phyloP scores from a whole-genome alignment of 2,888 invertebrate species.

The Fabriciana adippe region DNA sequence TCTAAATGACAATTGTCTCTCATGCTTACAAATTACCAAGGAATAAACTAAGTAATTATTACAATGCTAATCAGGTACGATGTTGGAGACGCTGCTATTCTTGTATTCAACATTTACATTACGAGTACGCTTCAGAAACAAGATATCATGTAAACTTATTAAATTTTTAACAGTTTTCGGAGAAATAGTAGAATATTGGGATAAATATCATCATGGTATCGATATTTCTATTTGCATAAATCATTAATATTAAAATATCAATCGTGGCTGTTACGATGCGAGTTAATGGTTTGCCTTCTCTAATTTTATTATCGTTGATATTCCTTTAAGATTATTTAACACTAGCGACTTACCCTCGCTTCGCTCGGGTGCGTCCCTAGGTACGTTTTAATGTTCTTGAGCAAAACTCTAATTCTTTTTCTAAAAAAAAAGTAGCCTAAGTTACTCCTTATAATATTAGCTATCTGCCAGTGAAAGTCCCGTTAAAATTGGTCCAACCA shows the following conservation, averaged over 20 bases:
- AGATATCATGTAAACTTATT: not conserved
- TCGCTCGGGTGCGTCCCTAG: too few species aligned
- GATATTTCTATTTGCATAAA: not conserved
- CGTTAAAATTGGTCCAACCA: too few species aligned
- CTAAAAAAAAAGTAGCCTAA: too few species aligned
- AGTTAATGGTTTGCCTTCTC: constrained; percentile 19
- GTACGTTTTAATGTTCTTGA: too few species aligned
- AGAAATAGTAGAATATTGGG: not conserved
- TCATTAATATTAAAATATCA: constrained; percentile 12
- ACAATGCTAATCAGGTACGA: constrained; percentile 51
- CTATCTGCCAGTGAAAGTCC: too few species aligned
- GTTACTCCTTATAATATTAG: too few species aligned
- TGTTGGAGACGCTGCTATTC: constrained; percentile 41
- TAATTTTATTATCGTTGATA: constrained; percentile 14
- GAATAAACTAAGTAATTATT: constrained; percentile 48
- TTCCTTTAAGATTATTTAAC: too few species aligned
- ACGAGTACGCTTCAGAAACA: not conserved
- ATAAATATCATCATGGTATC: not conserved
- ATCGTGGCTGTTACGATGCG: constrained; percentile 4
- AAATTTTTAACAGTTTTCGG: not conserved
- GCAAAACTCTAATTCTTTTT: too few species aligned
- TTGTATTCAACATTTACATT: constrained; percentile 24
- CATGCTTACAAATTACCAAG: constrained; percentile 39
- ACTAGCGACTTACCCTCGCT: too few species aligned
- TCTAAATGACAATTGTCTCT: constrained; percentile 43